Evolutionary conservation across 2,888 invertebrate genomes (phyloP), one percentile per base, ranked within the genome.

Genomic region (Eutolmus rufibarbis): DNA sequence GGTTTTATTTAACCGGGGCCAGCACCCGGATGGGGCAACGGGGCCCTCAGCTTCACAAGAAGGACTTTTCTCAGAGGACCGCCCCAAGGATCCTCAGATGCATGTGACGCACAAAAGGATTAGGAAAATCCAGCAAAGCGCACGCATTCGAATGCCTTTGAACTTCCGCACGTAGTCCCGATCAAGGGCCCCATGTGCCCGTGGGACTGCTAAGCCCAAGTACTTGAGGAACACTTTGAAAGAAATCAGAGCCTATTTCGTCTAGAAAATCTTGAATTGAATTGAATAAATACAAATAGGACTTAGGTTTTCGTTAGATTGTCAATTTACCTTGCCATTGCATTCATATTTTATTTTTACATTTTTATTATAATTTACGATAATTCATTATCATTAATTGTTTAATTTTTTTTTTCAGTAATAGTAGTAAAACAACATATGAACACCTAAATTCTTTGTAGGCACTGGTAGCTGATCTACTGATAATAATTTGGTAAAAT

Each of bases 61-160:
- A 37, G 34, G 14, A 66, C 66, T 66, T 66, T 66, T 66, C 28
- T 66, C 51, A 77, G 77, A 37, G 19, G 19, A 46, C 14, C n/a
- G 14, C 19, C 19, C 34, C 31, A 77, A 78, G 78, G 19, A 76
- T 37, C 37, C 19, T 76, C 43, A 23, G 23, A n/a, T 78, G 37
- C 31, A 43, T 78, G 43, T 46, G 46, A 78, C 43, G 78, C 78
- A 78, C 40, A 43, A 78, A 78, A 78, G 78, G 78, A 78, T 78
- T 78, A 78, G 37, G n/a, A 78, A 23, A 78, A 78, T 78, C 7
- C 37, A 77, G 19, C 16, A 77, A 77, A 77, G 19, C 23, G 40
- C 78, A 78, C 78, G 78, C 78, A 78, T 78, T 43, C 78, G 2
- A 43, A n/a, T n/a, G 8, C 28, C 66, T 66, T 66, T 66, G 66